These are phyloP conservation scores for Anguilla obscura DNA, from an alignment of 2,797 vertebrate species.

Conservation along the genomic window DNA sequence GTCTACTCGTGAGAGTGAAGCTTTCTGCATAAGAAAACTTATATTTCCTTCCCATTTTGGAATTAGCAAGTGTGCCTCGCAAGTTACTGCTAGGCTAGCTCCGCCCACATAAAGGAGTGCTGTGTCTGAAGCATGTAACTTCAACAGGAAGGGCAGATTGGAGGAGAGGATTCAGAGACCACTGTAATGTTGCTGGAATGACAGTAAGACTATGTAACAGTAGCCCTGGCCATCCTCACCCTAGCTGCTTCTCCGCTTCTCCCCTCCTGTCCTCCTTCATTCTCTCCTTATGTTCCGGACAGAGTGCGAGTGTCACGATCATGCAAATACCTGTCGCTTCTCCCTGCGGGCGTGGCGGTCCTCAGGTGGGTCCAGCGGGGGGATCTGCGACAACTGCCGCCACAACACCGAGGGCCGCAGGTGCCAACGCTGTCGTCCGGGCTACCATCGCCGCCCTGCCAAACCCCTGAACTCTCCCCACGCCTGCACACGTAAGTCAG, in stretches of 20 bases:
- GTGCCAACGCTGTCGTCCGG: slow-evolving; percentile 81
- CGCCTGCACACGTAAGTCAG: slow-evolving; percentile 77
- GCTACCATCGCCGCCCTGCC: slow-evolving; percentile 73
- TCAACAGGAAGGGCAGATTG: not conserved
- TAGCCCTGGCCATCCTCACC: not conserved
- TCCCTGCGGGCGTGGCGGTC: slow-evolving; percentile 77
- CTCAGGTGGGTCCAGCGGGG: slow-evolving; percentile 75
- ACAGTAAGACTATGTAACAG: not conserved
- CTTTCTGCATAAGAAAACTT: not conserved
- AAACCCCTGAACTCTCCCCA: slow-evolving; percentile 71
- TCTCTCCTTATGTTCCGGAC: not conserved
- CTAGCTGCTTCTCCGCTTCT: not conserved
- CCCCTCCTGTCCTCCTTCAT: too few relatives aligned
- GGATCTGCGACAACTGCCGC: slow-evolving; percentile 78
- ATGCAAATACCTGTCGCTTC: slow-evolving; percentile 82
- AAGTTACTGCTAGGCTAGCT: not conserved
- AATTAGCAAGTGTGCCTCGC: too few relatives aligned
- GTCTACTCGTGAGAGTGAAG: not conserved
- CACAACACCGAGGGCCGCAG: slow-evolving; percentile 82
- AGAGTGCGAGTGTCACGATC: slow-evolving; percentile 86
- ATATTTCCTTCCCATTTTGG: too few relatives aligned
- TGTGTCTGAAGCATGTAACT: not conserved
- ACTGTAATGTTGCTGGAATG: not conserved
- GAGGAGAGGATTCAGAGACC: not conserved
- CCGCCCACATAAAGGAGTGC: not conserved